Percentiles rank a stretch among this genome's conserved stretches.
phyloP scores from a whole-genome alignment of 2,797 vertebrate genomes.

The Ambastaia sidthimunki region DNA sequence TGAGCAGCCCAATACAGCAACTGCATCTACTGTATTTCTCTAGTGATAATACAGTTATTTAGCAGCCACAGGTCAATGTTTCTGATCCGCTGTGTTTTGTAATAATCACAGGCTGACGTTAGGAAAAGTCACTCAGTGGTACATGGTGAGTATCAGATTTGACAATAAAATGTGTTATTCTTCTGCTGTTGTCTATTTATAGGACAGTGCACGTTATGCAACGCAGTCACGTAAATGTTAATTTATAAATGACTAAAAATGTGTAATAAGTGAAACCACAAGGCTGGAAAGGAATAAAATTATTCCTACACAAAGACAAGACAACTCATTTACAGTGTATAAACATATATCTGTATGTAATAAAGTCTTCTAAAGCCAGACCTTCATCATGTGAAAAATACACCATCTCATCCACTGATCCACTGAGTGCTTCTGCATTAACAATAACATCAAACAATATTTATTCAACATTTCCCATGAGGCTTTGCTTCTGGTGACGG shows the following conservation, averaged over 20 bases:
- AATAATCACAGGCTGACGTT: not conserved
- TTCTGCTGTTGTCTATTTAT: not conserved
- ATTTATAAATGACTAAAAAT: not conserved
- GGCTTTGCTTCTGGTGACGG: conserved; percentile 23
- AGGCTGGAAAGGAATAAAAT: not conserved
- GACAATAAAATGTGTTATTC: not conserved
- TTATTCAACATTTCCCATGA: conserved; percentile 47
- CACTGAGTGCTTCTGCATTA: conserved; percentile 34
- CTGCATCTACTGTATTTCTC: conserved; percentile 43
- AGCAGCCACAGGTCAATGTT: not conserved
- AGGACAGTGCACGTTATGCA: not conserved
- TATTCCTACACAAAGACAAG: not conserved
- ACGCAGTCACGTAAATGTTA: too few relatives aligned
- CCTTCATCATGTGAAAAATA: not conserved
- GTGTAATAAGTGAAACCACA: not conserved
- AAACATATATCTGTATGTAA: not conserved
- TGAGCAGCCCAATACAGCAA: conserved; percentile 34
- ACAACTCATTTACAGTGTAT: not conserved
- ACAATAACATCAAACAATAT: conserved; percentile 37
- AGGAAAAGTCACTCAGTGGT: not conserved
- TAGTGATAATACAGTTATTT: conserved; percentile 3
- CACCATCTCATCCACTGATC: conserved; percentile 39
- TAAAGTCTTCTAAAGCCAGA: not conserved
- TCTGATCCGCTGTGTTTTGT: not conserved
- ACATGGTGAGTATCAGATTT: not conserved